Percentiles rank a stretch among this genome's conserved stretches.
phyloP scores from a whole-genome alignment of 1,140 invertebrate genomes.

The Brachionus rubens region DNA sequence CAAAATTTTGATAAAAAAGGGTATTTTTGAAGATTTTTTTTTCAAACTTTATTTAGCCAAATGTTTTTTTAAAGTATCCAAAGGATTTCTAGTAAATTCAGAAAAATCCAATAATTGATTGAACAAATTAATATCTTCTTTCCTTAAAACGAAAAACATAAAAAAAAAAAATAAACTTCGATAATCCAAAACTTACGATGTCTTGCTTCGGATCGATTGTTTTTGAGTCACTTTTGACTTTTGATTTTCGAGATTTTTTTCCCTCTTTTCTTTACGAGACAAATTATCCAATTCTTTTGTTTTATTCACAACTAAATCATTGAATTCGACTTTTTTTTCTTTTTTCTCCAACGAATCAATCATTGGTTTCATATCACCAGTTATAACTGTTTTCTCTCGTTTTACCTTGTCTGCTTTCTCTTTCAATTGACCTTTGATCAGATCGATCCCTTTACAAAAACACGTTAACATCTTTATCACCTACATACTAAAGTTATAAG shows the following conservation, averaged over 20 bases:
- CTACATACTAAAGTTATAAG: too few species aligned
- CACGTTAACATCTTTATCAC: too few species aligned
- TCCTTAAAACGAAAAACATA: background rate
- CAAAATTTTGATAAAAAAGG: too few species aligned
- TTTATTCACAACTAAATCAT: background rate
- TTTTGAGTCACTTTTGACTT: conserved; percentile 12
- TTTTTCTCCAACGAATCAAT: background rate
- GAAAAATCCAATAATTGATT: conserved; percentile 34
- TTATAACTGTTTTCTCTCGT: conserved; percentile 42
- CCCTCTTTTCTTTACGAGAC: conserved; percentile 28
- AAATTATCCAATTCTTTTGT: background rate
- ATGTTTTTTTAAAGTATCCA: conserved; percentile 32
- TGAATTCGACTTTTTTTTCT: background rate
- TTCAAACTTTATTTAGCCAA: conserved; percentile 12
- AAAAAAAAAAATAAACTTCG: background rate
- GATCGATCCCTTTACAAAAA: conserved; percentile 13
- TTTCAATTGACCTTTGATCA: conserved; percentile 31
- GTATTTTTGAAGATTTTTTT: background rate
- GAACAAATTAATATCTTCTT: conserved; percentile 35
- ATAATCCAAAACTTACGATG: background rate
- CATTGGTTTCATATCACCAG: conserved; percentile 41
- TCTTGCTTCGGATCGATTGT: conserved; percentile 31
- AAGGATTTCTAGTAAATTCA: conserved; percentile 35
- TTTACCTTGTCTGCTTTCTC: conserved; percentile 15
- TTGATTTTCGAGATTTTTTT: conserved; percentile 13